phyloP scores from a whole-genome alignment of 2,113 vertebrate genomes.

The Periophthalmus modestus region DNA sequence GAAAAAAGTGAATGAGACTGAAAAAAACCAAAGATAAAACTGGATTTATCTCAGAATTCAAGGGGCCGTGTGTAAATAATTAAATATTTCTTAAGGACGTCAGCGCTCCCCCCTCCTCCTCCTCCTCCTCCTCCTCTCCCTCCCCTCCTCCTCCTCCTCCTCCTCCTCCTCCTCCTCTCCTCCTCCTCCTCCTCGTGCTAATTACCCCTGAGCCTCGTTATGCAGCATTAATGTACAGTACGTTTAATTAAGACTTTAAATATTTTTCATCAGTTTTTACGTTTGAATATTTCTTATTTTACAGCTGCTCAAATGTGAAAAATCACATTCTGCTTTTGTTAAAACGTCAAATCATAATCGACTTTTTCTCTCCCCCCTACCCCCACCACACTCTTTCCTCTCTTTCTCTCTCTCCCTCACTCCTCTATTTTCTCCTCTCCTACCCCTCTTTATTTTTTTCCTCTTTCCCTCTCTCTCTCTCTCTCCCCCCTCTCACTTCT shows the following conservation, averaged over 20 bases:
- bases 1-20: no score
- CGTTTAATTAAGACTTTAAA: conserved; percentile 28
- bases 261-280: not conserved
- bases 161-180: no score
- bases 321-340: conserved; percentile 70
- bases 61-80: not conserved
- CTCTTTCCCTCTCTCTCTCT: no score
- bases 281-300: not conserved
- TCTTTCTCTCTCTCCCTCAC: no score
- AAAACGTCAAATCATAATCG: conserved; percentile 77
- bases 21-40: not conserved
- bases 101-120: no score
- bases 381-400: not conserved
- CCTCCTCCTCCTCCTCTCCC: no score
- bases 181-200: conserved; percentile 23
- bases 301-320: not conserved
- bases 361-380: conserved; percentile 6
- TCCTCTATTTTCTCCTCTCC: no score
- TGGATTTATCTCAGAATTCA: not conserved
- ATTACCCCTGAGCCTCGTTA: conserved; percentile 12
- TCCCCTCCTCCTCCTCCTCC: no score
- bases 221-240: conserved; percentile 49
- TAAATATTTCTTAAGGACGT: no score
- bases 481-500: no score
- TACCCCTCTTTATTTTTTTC: no score